These are phyloP conservation scores for Sciurus vulgaris DNA, from an alignment of 2,797 vertebrate species.

Conservation along the genomic window DNA sequence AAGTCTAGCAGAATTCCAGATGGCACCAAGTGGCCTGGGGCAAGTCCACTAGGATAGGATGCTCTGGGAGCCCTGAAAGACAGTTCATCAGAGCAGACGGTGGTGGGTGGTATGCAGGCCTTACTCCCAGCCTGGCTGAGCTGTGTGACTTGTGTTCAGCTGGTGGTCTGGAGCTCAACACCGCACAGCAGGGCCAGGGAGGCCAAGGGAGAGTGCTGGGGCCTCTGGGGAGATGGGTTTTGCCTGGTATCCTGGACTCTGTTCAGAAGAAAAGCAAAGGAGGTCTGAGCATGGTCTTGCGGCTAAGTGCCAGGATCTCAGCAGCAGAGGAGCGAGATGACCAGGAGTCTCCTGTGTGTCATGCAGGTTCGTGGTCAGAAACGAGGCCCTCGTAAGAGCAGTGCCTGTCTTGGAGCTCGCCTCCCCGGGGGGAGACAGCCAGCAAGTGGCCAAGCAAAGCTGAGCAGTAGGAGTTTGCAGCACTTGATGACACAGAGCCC, in stretches of 20 bases:
- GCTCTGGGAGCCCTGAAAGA: neutral
- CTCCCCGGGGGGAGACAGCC: neutral
- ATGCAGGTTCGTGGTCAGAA: too few species aligned
- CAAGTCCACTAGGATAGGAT: neutral
- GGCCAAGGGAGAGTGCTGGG: too few species aligned
- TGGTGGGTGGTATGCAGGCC: neutral
- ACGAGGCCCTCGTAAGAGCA: rapidly evolving
- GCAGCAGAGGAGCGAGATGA: neutral
- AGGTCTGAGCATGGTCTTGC: neutral
- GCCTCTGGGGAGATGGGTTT: neutral
- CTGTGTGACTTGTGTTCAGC: rapidly evolving
- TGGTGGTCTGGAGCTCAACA: neutral
- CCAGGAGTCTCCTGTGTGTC: too few species aligned
- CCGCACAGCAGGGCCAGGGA: rapidly evolving
- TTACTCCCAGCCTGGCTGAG: neutral
- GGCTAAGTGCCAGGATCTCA: neutral
- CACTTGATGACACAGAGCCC: neutral
- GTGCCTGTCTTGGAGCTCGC: neutral
- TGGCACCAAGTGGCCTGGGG: too few species aligned
- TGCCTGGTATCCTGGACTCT: neutral
- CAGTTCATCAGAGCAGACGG: too few species aligned
- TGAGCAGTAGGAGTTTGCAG: neutral
- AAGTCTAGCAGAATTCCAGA: neutral
- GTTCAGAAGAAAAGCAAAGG: neutral
- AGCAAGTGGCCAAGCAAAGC: neutral